Base-by-base conservation (phyloP, 1,140 invertebrate species). In the Brachionus rotundiformis region DNA sequence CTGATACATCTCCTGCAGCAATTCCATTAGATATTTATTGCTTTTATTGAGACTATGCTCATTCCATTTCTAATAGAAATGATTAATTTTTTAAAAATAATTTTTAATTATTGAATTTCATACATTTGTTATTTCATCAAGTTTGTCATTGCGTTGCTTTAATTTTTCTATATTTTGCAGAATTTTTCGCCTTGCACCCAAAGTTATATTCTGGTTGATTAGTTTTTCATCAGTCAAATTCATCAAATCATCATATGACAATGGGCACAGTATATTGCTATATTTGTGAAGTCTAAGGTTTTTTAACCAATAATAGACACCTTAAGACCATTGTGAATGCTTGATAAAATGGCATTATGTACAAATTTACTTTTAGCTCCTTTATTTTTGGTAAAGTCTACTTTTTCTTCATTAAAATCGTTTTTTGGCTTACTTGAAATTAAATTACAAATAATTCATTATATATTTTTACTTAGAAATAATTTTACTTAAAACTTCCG, bases 211-310 rank as follows among this genome's bases (percentile, higher is more conserved):
- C 5, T 54, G n/a, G 11, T 23, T 59, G 5, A 54, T 59, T 23
- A 77, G 33, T 25, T 31, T 77, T 33, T 77, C 44, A 59, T 77
- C 75, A 19, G 27, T 77, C 47, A 77, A 77, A 77, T 59, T 77
- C 25, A 77, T 16, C 8, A 77, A 31, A 7, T 77, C 75, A 33
- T 77, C 75, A 19, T 77, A 77, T 2, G 75, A 39, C 11, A 77
- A 59, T 7, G 25, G 1, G 13, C 31, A 54, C 6, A 77, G 10
- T 19, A 77, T 39, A 2, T 54, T 13, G 19, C 31, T 77, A 31
- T 77, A 77, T 59, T 77, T 77, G 47, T 77, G 75, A 27, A 77
- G 29, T 59, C 75, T 29, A 5, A 54, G 23, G 31, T 19, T 54
- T 59, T 77, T 77, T 23, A 77, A 10, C 75, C 75, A 77, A 54